phyloP scores from a whole-genome alignment of 2,797 vertebrate species.

The Petrocephalus schoutedeni region DNA sequence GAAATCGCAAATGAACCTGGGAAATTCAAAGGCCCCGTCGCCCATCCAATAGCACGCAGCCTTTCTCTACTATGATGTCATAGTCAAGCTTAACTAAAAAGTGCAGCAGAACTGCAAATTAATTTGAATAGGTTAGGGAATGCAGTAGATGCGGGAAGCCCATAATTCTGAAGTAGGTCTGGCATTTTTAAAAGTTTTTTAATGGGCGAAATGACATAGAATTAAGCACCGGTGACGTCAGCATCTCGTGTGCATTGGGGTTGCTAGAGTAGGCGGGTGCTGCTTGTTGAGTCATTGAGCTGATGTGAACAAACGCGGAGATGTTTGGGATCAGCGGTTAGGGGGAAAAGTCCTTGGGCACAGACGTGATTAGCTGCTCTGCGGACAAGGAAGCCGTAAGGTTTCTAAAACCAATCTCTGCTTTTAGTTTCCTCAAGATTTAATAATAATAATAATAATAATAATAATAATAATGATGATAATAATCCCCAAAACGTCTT shows the following conservation, averaged over 20 bases:
- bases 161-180: neutral
- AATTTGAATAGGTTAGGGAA: neutral
- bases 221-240: neutral
- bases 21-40: neutral
- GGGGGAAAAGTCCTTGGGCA: neutral
- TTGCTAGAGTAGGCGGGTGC: neutral
- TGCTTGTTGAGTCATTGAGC: neutral
- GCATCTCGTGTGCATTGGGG: neutral
- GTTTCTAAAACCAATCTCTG: neutral
- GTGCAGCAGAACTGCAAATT: neutral
- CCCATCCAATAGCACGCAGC: neutral
- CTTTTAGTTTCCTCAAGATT: constrained; percentile 2
- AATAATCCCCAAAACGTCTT: neutral
- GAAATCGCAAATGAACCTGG: neutral
- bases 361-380: neutral
- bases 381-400: neutral
- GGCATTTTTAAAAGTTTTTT: neutral
- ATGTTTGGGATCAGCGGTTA: neutral
- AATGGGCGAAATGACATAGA: neutral
- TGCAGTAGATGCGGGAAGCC: neutral
- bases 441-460: neutral
- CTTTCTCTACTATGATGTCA: neutral
- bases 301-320: neutral
- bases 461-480: neutral
- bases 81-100: neutral